phyloP scores from a whole-genome alignment of 2,888 invertebrate genomes.

The Falcaria lacertinaria region DNA sequence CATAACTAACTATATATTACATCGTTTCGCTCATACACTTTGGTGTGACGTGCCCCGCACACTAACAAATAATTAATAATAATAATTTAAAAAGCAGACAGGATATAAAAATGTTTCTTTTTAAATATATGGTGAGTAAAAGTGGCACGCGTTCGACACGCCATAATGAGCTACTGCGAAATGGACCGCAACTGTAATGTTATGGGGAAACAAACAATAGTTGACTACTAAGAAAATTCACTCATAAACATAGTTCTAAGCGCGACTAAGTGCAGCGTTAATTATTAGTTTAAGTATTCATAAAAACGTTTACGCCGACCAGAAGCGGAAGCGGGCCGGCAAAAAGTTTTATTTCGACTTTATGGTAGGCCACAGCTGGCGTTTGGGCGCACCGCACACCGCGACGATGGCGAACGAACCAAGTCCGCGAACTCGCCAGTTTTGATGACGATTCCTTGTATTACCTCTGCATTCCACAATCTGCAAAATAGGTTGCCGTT shows the following conservation, averaged over 20 bases:
- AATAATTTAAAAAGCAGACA: conserved; percentile 45
- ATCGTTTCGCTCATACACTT: conserved; percentile 14
- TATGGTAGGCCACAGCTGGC: conserved; percentile 47
- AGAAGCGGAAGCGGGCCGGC: conserved; percentile 32
- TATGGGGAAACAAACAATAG: conserved; percentile 53
- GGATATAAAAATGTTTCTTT: conserved; percentile 38
- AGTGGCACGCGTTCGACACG: conserved; percentile 53
- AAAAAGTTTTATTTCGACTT: conserved; percentile 47
- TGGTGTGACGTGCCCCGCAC: conserved; percentile 20
- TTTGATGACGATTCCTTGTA: neutral
- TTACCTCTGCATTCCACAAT: neutral
- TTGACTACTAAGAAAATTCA: conserved; percentile 45
- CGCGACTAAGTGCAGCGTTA: conserved; percentile 60
- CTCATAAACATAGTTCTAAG: conserved; percentile 60
- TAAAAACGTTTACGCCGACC: conserved; percentile 47
- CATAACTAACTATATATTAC: conserved; percentile 8
- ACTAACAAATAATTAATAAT: conserved; percentile 53
- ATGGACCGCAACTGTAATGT: conserved; percentile 44
- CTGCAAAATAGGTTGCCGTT: neutral
- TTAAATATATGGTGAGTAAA: conserved; percentile 43
- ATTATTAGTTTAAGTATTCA: conserved; percentile 70
- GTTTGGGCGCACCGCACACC: conserved; percentile 29
- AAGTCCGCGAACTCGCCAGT: neutral
- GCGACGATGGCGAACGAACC: neutral
- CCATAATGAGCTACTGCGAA: conserved; percentile 47